Evolutionary conservation across 2,113 vertebrate genomes (phyloP), one percentile per base, ranked within the genome.

Genomic region (Pedetes capensis): DNA sequence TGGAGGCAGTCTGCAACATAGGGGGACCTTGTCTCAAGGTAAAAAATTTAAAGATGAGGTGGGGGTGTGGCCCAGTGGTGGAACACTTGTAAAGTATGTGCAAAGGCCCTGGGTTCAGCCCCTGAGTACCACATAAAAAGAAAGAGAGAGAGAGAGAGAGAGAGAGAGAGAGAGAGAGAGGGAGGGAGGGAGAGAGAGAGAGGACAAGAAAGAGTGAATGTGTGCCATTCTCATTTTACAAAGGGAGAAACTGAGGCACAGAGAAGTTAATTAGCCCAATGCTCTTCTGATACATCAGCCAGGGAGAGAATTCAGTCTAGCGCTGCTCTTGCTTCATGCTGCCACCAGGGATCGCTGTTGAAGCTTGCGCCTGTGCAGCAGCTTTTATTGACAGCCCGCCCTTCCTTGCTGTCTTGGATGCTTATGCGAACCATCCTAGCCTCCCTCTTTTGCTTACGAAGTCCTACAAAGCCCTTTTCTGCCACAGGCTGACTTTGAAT

Each of bases 341-440:
- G 53, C 87, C 97, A 76, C 71, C 1, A 53, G 59, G 90, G 29
- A 90, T 20, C 51, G 13, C 75, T 74, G 81, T 63, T 49, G 76
- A 18, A 39, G 34, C 10, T 27, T 8, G 37, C 63, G 55, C 55
- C 44, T 1, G 42, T 0, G 2, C 59, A 79, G 2, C 59, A 79
- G 87, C 29, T 34, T 88, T 74, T 44, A 72, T 6, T 0, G 85
- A 47, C 76, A 13, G 23, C 8, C 13, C 5, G 18, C 29, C n/a
- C 42, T 34, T 44, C 39, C 75, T 42, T 13, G 55, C n/a, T 68
- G 16, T 6, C 22, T 3, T 10, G 22, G 68, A 18, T 51, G 32
- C 10, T 37, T 32, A 8, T 2, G 42, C 59, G 20, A 14, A 23
- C 34, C 12, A 4, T 8, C 23, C n/a, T 20, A 6, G 74, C 6